These are phyloP conservation scores for Galerucella nymphaeae DNA, from an alignment of 2,888 invertebrate species.

Conservation along the genomic window DNA sequence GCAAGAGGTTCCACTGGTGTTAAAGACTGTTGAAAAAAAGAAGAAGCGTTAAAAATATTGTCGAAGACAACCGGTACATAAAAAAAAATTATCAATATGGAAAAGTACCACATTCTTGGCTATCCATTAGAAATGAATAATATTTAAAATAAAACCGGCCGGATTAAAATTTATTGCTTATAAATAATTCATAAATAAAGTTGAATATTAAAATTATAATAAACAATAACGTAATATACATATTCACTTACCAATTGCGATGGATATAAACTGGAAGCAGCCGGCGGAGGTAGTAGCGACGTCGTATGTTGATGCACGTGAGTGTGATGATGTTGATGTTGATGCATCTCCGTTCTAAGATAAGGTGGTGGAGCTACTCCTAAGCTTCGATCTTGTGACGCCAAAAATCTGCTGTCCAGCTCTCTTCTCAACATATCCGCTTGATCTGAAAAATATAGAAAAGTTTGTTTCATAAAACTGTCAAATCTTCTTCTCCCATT, in stretches of 20 bases:
- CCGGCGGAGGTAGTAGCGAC: conserved; percentile 72
- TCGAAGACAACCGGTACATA: too few species aligned
- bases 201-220: background rate
- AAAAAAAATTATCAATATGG: background rate
- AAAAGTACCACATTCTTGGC: background rate
- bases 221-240: background rate
- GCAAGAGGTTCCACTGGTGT: conserved; percentile 58
- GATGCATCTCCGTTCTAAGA: conserved; percentile 88
- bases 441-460: conserved; percentile 68
- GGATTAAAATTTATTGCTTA: conserved; percentile 1
- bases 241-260: conserved; percentile 73
- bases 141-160: background rate
- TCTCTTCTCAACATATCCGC: conserved; percentile 89
- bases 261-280: conserved; percentile 70
- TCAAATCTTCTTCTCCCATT: too few species aligned
- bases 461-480: too few species aligned
- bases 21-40: conserved; percentile 53
- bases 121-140: background rate
- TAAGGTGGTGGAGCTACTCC: conserved; percentile 67
- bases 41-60: conserved; percentile 29
- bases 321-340: conserved; percentile 93
- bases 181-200: background rate
- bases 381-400: conserved; percentile 79
- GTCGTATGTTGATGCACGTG: conserved; percentile 90
- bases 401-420: conserved; percentile 89